Evolutionary conservation across 1,140 invertebrate species (phyloP).

Genomic region (Bombus superbus): DNA sequence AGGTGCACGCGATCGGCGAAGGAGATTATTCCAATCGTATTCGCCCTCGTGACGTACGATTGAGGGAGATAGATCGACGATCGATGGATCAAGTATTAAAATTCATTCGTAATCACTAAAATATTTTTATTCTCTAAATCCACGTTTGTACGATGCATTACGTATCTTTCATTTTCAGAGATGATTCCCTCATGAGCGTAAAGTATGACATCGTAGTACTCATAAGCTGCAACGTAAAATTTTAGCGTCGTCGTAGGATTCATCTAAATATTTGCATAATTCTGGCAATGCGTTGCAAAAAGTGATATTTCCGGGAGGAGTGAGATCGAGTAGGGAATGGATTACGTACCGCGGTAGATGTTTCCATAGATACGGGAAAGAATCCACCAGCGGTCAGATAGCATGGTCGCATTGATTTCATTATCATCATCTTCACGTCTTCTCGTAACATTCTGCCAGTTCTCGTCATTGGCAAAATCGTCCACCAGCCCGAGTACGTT

Average conservation of each 20-base stretch:
- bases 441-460: conserved; percentile 15
- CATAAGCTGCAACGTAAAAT: conserved; percentile 13
- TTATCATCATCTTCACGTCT: conserved; percentile 40
- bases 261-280: neutral
- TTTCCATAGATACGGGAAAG: conserved; percentile 61
- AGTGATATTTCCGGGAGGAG: neutral
- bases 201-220: conserved; percentile 46
- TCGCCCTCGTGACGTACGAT: too few relatives aligned
- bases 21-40: too few relatives aligned
- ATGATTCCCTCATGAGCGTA: conserved; percentile 18
- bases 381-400: conserved; percentile 58
- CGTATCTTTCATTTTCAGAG: too few relatives aligned
- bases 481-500: conserved; percentile 48
- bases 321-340: neutral
- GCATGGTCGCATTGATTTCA: conserved; percentile 31
- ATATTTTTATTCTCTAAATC: neutral
- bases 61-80: too few relatives aligned
- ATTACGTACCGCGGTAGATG: conserved; percentile 40
- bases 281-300: neutral
- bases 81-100: neutral
- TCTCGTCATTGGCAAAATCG: neutral
- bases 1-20: too few relatives aligned
- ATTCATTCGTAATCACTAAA: neutral
- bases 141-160: neutral
- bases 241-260: neutral